These are phyloP conservation scores for Orchesella cincta DNA, from an alignment of 1,140 invertebrate genomes.

Conservation along the genomic window DNA sequence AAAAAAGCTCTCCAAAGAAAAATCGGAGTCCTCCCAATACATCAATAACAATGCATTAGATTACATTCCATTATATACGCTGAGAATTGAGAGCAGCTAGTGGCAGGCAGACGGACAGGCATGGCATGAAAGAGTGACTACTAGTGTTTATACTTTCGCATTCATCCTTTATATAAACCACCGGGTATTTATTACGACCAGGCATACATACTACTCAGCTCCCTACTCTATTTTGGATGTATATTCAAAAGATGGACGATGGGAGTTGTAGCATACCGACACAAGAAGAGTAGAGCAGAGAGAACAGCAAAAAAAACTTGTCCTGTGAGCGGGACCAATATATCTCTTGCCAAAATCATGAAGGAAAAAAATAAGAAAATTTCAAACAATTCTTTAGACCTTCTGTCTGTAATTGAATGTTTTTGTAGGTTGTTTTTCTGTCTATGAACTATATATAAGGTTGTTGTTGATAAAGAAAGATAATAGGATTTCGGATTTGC, in stretches of 20 bases:
- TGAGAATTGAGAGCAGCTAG: neutral
- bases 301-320: neutral
- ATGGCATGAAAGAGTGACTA: constrained; percentile 20
- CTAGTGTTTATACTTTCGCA: too few species aligned
- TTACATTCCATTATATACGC: constrained; percentile 20
- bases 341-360: neutral
- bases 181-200: too few species aligned
- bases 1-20: constrained; percentile 18
- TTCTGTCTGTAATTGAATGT: neutral
- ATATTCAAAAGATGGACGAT: neutral
- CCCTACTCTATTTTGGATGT: neutral
- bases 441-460: too few species aligned
- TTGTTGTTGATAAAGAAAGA: too few species aligned
- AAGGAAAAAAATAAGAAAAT: neutral
- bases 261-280: neutral
- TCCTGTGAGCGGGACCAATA: neutral
- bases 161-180: too few species aligned
- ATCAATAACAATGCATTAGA: constrained; percentile 28
- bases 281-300: neutral
- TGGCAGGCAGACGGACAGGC: neutral
- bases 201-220: too few species aligned
- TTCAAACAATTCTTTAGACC: neutral
- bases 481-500: too few species aligned
- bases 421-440: too few species aligned
- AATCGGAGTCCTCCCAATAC: constrained; percentile 20